Evolutionary conservation across 2,113 vertebrate species (phyloP).

Genomic region (Ascaphus truei): DNA sequence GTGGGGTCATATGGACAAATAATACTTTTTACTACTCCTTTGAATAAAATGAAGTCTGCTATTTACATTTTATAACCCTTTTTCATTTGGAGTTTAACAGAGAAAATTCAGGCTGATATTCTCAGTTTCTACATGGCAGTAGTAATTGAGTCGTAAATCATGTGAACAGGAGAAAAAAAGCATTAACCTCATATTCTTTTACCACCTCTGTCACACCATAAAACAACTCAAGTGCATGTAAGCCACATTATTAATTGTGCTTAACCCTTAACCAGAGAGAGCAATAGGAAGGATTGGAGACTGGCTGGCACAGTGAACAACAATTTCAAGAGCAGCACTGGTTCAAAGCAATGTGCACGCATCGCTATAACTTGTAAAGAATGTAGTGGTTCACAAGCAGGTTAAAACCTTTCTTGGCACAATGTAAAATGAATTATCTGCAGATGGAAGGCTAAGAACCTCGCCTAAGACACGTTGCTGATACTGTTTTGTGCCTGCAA

Average conservation of each 20-base stretch:
- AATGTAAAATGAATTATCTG: not conserved
- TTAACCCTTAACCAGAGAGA: conserved; percentile 36
- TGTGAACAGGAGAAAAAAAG: conserved; percentile 33
- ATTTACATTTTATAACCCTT: too few species aligned
- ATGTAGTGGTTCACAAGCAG: not conserved
- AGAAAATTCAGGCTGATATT: conserved; percentile 39
- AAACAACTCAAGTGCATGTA: conserved; percentile 26
- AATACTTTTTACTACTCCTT: too few species aligned
- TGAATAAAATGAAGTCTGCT: too few species aligned
- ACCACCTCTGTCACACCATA: conserved; percentile 4
- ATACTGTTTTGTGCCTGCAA: not conserved
- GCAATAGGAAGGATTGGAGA: conserved; percentile 36
- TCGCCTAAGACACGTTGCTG: too few species aligned
- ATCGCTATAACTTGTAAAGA: not conserved
- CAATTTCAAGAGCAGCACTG: not conserved
- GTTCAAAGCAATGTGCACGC: not conserved
- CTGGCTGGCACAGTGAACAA: not conserved
- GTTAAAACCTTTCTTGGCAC: not conserved
- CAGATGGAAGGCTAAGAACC: not conserved
- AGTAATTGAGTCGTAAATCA: conserved; percentile 44
- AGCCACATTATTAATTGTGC: conserved; percentile 3
- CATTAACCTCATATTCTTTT: conserved; percentile 14
- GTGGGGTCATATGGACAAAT: too few species aligned
- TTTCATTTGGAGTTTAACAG: conserved; percentile 24
- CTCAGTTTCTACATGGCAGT: not conserved